Conservation (phyloP, 2,113 vertebrate genomes). For the Rhinopithecus roxellana region DNA sequence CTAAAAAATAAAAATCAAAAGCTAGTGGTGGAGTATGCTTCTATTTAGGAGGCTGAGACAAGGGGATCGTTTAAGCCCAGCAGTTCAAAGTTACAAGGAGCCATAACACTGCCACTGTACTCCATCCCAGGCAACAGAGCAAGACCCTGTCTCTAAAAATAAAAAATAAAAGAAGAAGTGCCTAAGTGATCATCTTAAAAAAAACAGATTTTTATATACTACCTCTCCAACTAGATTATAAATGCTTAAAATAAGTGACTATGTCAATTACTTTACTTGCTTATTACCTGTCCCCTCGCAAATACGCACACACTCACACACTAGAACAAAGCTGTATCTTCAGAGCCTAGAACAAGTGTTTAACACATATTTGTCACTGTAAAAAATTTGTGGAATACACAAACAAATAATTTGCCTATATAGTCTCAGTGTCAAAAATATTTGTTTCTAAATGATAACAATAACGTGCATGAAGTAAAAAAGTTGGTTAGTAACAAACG, state of each 20-base stretch:
- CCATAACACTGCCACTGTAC: no score
- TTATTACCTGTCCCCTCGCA: background rate
- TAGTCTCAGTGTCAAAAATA: background rate
- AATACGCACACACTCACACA: background rate
- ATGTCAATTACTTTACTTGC: background rate
- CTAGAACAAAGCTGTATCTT: background rate
- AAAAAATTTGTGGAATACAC: background rate
- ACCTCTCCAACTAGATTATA: conserved; percentile 1
- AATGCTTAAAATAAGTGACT: conserved; percentile 10
- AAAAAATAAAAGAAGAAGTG: background rate
- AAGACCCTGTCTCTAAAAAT: no score
- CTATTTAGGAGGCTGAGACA: no score
- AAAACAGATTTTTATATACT: background rate
- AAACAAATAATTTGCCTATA: conserved; percentile 19
- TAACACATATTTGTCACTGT: background rate
- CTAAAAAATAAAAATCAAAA: no score
- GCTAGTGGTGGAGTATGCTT: no score
- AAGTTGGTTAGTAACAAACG: background rate
- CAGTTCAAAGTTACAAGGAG: no score
- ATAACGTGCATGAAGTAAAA: background rate
- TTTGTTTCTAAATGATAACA: conserved; percentile 4
- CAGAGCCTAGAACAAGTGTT: background rate
- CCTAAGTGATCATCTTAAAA: background rate
- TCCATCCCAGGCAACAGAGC: no score
- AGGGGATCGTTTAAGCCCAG: no score